Conservation (phyloP, 2,113 vertebrate genomes). For the Falcunculus frontatus region DNA sequence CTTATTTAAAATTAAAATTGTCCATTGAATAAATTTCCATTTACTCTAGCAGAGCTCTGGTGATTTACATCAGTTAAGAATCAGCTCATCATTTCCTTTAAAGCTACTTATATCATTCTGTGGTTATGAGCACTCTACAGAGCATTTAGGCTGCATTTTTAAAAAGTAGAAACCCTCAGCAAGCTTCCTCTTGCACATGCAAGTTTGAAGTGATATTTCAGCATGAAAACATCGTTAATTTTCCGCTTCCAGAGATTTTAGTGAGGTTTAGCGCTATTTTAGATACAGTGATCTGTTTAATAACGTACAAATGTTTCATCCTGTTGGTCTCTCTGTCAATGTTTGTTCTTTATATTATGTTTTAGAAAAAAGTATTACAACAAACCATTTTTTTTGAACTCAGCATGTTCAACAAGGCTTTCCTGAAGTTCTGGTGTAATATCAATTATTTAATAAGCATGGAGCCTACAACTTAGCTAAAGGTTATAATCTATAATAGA, state of each 20-base stretch:
- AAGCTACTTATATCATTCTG: conserved; percentile 26
- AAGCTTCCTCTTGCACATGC: background rate
- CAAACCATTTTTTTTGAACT: background rate
- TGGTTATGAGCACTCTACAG: conserved; percentile 30
- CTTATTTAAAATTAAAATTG: conserved; percentile 42
- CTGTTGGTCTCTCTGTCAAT: background rate
- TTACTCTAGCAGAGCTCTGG: conserved; percentile 22
- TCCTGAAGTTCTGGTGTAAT: background rate
- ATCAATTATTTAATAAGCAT: conserved; percentile 8
- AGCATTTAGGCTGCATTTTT: conserved; percentile 16
- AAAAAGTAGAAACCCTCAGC: background rate
- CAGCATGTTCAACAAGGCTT: background rate
- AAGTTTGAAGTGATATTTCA: background rate
- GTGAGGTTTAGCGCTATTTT: background rate
- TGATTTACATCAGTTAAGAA: conserved; percentile 54
- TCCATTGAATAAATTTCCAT: conserved; percentile 44
- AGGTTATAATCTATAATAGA: conserved; percentile 14
- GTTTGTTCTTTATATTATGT: background rate
- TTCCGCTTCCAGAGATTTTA: background rate
- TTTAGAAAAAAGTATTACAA: background rate
- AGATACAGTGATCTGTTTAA: background rate
- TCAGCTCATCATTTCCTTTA: conserved; percentile 55
- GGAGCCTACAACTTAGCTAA: conserved; percentile 11
- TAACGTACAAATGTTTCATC: background rate
- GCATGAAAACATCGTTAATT: background rate